Conservation (phyloP, 2,888 invertebrate genomes). For the Thymelicus lineola region DNA sequence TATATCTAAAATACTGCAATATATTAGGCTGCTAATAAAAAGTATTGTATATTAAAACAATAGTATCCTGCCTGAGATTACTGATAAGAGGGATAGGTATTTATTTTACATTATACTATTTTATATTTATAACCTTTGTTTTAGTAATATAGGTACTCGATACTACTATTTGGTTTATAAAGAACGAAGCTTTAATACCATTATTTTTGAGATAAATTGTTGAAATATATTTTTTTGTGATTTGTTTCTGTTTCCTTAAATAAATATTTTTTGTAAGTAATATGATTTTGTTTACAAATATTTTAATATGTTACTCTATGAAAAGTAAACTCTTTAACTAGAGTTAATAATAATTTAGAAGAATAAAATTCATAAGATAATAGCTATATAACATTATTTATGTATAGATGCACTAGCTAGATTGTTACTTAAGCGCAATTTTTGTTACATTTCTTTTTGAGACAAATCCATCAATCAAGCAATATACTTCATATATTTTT, state of each 20-base stretch:
- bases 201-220: neutral
- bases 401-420: too few species aligned
- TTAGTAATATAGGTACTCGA: too few species aligned
- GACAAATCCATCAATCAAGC: neutral
- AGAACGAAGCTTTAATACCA: too few species aligned
- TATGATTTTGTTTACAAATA: neutral
- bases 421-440: too few species aligned
- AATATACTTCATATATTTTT: neutral
- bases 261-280: neutral
- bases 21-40: neutral
- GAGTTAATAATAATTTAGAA: too few species aligned
- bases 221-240: neutral
- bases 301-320: neutral
- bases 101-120: too few species aligned
- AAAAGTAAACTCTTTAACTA: too few species aligned
- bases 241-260: neutral
- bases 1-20: constrained; percentile 1
- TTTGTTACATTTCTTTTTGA: neutral
- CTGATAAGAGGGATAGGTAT: neutral
- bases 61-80: neutral
- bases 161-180: too few species aligned
- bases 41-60: neutral
- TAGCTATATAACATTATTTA: too few species aligned
- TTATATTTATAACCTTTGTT: too few species aligned
- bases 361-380: too few species aligned